phyloP scores from a whole-genome alignment of 2,113 vertebrate species.

The Boulengeromyrus knoepffleri region DNA sequence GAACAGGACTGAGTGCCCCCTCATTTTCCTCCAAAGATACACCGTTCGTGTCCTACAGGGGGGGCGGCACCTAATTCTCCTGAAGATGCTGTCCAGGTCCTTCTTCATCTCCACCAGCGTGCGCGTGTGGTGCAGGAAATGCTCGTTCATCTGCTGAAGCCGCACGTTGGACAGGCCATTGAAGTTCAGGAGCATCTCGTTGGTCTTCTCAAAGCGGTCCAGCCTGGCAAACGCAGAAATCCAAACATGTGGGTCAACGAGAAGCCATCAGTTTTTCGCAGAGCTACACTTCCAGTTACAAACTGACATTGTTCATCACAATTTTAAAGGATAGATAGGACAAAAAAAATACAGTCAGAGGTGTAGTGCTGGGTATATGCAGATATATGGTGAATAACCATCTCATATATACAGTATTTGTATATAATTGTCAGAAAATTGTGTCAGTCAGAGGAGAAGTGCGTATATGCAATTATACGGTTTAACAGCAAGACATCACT shows the following conservation, averaged over 20 bases:
- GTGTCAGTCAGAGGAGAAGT: too few species aligned
- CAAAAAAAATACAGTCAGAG: background rate
- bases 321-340: background rate
- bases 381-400: background rate
- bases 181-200: conserved; percentile 97
- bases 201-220: conserved; percentile 96
- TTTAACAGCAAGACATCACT: too few species aligned
- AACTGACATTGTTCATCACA: background rate
- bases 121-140: conserved; percentile 82
- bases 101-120: conserved; percentile 93
- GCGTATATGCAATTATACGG: too few species aligned
- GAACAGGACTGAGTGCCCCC: background rate
- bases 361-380: background rate
- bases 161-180: conserved; percentile 82
- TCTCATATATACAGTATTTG: background rate
- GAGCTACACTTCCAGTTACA: background rate
- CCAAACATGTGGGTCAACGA: background rate
- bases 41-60: background rate
- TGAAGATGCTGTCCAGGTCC: conserved; percentile 89
- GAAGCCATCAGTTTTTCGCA: background rate
- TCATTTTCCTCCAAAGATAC: background rate
- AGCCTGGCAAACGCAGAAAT: conserved; percentile 60
- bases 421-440: background rate
- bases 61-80: conserved; percentile 74
- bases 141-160: conserved; percentile 91